Conservation (phyloP, 2,797 vertebrate genomes). For the Vipera ursinii region DNA sequence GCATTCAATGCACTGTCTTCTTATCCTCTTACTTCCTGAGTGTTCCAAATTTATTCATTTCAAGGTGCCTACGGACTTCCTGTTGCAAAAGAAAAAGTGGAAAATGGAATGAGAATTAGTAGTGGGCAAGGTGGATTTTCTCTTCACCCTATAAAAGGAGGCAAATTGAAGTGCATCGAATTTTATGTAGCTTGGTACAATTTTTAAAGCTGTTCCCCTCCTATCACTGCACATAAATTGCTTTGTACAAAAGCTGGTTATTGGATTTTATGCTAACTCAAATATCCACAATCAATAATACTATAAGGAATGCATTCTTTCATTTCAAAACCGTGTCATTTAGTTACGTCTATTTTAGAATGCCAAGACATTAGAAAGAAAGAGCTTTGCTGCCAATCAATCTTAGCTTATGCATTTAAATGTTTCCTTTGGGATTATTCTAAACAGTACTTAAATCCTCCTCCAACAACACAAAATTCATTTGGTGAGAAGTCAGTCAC, state of each 20-base stretch:
- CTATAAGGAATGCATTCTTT: background rate
- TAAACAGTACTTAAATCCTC: background rate
- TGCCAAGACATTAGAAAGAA: background rate
- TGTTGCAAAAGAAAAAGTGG: background rate
- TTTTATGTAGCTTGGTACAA: conserved; percentile 22
- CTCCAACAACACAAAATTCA: background rate
- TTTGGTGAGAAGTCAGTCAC: background rate
- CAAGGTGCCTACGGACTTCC: conserved; percentile 24
- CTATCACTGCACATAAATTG: conserved; percentile 4
- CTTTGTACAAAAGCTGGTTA: conserved; percentile 25
- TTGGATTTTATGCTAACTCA: conserved; percentile 23
- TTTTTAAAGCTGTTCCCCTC: conserved; percentile 20
- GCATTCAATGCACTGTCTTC: background rate
- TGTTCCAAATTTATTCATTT: conserved; percentile 35
- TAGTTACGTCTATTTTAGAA: background rate
- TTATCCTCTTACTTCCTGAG: background rate
- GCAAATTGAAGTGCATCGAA: conserved; percentile 32
- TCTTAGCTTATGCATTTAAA: accelerated
- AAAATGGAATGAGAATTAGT: conserved; percentile 18
- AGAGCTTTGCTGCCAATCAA: background rate
- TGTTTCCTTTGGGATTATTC: conserved; percentile 4
- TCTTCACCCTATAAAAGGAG: conserved; percentile 14
- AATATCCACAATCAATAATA: conserved; percentile 18
- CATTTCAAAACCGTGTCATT: background rate
- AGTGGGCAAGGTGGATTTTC: conserved; percentile 1